These are phyloP conservation scores for Formica selysi DNA, from an alignment of 1,140 invertebrate genomes.

Conservation along the genomic window DNA sequence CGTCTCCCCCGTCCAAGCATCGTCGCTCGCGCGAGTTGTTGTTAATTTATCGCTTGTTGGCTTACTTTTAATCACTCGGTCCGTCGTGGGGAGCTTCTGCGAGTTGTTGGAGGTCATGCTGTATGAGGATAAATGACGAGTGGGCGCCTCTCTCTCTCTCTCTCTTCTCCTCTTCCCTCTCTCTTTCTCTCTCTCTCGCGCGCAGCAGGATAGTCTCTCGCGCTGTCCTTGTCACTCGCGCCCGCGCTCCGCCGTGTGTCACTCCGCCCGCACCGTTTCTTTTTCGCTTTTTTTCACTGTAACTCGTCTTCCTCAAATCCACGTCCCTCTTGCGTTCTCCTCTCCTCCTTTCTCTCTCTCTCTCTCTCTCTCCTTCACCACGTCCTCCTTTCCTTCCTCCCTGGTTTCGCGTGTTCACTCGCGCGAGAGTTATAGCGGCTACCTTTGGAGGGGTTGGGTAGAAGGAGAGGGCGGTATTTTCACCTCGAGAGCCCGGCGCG, in stretches of 20 bases:
- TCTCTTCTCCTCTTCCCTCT: slow-evolving; percentile 25
- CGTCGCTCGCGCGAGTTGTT: slow-evolving; percentile 14
- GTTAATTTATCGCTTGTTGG: slow-evolving; percentile 61
- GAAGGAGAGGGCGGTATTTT: slow-evolving; percentile 76
- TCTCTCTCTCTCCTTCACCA: slow-evolving; percentile 22
- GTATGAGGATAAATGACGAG: slow-evolving; percentile 79
- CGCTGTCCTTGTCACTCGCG: slow-evolving; percentile 48
- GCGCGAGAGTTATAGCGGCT: slow-evolving; percentile 65
- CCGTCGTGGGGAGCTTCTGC: slow-evolving; percentile 90
- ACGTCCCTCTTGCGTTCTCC: not conserved
- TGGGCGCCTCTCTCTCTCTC: slow-evolving; percentile 70
- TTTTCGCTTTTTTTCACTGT: slow-evolving; percentile 25
- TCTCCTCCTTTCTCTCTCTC: slow-evolving; percentile 2
- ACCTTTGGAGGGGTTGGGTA: slow-evolving; percentile 73
- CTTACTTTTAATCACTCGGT: slow-evolving; percentile 92
- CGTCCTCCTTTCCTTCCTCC: slow-evolving; percentile 44
- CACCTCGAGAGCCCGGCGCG: slow-evolving; percentile 75
- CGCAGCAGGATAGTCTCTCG: slow-evolving; percentile 46
- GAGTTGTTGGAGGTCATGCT: slow-evolving; percentile 88
- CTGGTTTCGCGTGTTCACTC: slow-evolving; percentile 58
- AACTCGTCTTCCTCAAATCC: slow-evolving; percentile 26
- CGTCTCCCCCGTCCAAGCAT: not conserved
- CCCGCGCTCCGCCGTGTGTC: slow-evolving; percentile 15
- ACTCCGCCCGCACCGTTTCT: slow-evolving; percentile 41
- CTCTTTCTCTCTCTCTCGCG: slow-evolving; percentile 45